Evolutionary conservation across 2,888 invertebrate species (phyloP), one percentile per base, ranked within the genome.

Genomic region (Leptopterna dolabrata): DNA sequence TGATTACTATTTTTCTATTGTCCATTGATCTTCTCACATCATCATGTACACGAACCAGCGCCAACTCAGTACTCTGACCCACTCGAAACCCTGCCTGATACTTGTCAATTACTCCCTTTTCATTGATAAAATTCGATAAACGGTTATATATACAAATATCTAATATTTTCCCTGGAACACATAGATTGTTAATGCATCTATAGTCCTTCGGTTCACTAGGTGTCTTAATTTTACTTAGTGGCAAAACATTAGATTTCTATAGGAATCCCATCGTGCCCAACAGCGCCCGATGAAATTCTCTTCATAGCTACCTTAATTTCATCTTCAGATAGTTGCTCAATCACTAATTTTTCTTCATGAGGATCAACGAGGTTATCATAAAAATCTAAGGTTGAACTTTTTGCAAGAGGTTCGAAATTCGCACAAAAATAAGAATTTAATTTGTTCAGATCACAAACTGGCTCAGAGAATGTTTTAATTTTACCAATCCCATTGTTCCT

Each of bases 401-500:
- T 63, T 6, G 63, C 63, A 11, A 63, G 9, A 11, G 24, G 63
- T 63, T 19, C n/a, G 16, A 24, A 63, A 63, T 63, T 63, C 4
- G 6, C 63, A 19, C 63, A 63, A 63, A 63, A 63, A 63, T 63
- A 63, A 63, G 24, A 63, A 63, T 63, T 63, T n/a, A 63, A 63
- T 16, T 63, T 24, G 24, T 63, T 16, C 63, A 63, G 16, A 63
- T 63, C 63, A 63, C 63, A 63, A 63, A 63, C 16, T 63, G 63
- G 63, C 16, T n/a, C 63, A 63, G 63, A 63, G 63, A 63, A 63
- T 63, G 63, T 63, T 16, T 63, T 63, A 6, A 63, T 63, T 63
- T 63, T 63, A n/a, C 63, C 63, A 63, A 63, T 63, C 63, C 63
- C 63, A 63, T 63, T 63, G 63, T 63, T 63, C 63, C 63, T 63